These are phyloP conservation scores for Platerodrilus igneus DNA, from an alignment of 2,888 invertebrate genomes.

Conservation along the genomic window DNA sequence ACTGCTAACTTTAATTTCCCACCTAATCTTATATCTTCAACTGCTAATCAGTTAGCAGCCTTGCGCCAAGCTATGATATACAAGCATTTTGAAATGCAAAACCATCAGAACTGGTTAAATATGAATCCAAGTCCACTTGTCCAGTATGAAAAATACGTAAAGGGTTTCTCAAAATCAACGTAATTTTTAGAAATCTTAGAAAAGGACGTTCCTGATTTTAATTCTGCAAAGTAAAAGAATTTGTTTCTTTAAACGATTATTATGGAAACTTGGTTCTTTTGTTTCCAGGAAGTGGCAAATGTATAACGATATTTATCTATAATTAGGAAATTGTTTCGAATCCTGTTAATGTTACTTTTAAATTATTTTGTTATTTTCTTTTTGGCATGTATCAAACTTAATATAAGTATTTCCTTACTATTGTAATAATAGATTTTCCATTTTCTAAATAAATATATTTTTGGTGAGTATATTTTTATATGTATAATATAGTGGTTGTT, in stretches of 20 bases:
- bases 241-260: not conserved
- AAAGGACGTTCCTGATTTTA: conserved; percentile 22
- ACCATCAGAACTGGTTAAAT: conserved; percentile 43
- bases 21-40: conserved; percentile 25
- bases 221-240: not conserved
- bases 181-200: conserved; percentile 37
- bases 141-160: conserved; percentile 46
- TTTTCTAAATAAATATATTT: no score
- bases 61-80: conserved; percentile 45
- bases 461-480: no score
- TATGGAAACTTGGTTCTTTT: no score
- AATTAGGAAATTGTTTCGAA: no score
- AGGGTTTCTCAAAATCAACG: conserved; percentile 37
- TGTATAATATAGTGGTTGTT: no score
- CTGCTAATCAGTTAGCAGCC: conserved; percentile 35
- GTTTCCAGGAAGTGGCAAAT: no score
- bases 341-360: no score
- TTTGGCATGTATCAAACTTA: no score
- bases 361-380: no score
- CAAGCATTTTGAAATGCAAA: conserved; percentile 45
- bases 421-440: no score
- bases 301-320: no score
- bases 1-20: conserved; percentile 44
- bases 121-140: conserved; percentile 37
- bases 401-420: no score